These are phyloP conservation scores for Sycophila texana DNA, from an alignment of 2,888 invertebrate species.

Conservation along the genomic window DNA sequence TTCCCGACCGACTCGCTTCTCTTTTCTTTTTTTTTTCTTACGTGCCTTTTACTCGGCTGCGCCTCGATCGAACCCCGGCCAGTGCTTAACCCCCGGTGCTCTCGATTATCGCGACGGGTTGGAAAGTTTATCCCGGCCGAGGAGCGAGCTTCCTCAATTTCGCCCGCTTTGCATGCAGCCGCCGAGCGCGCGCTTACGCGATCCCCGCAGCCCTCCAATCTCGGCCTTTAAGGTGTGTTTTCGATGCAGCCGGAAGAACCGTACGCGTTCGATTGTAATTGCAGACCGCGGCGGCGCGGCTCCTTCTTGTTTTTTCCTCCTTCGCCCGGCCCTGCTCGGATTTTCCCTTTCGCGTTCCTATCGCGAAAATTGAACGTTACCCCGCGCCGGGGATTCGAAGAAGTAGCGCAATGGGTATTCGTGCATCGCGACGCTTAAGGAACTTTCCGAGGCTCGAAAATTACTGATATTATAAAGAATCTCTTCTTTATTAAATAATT, in stretches of 20 bases:
- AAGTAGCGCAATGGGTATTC: no score
- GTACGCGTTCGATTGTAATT: slow-evolving; percentile 5
- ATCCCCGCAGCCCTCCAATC: slow-evolving; percentile 1
- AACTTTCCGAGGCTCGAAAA: no score
- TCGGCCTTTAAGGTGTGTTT: slow-evolving; percentile 3
- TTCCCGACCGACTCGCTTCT: slow-evolving; percentile 42
- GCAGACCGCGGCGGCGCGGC: not conserved
- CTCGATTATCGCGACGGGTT: slow-evolving; percentile 13
- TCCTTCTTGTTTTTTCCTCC: no score
- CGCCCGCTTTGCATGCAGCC: slow-evolving; percentile 10
- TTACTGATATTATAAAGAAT: no score
- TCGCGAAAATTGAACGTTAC: not conserved
- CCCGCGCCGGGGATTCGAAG: not conserved
- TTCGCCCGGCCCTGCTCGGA: no score
- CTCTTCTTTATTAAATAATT: no score
- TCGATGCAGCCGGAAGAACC: slow-evolving; percentile 1
- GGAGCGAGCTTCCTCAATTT: slow-evolving; percentile 12
- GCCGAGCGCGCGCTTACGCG: not conserved
- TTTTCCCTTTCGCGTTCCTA: no score
- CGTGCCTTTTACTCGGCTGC: not conserved
- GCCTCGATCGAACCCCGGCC: not conserved
- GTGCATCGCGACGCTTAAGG: no score
- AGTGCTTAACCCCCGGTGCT: slow-evolving; percentile 1
- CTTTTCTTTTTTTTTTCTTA: slow-evolving; percentile 1
- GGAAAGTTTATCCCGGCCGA: slow-evolving; percentile 16